These are phyloP conservation scores for Misgurnus anguillicaudatus DNA, from an alignment of 2,113 vertebrate genomes.

Conservation along the genomic window DNA sequence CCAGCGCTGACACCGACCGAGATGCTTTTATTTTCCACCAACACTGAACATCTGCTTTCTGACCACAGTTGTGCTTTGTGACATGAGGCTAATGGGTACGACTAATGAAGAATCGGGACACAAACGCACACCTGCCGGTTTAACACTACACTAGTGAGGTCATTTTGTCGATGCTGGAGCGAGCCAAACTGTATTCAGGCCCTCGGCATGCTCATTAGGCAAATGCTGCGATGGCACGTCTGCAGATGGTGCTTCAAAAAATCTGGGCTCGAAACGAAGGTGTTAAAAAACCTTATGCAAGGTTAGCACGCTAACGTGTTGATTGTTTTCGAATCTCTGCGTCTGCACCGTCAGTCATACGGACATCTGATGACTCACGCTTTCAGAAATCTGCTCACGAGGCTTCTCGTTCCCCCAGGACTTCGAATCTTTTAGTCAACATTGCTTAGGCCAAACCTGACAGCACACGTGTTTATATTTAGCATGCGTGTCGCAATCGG, in stretches of 20 bases:
- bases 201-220: slow-evolving; percentile 34
- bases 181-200: slow-evolving; percentile 20
- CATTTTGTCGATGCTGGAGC: slow-evolving; percentile 3
- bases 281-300: neutral
- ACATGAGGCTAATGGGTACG: slow-evolving; percentile 15
- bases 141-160: slow-evolving; percentile 28
- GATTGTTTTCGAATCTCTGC: neutral
- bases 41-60: slow-evolving; percentile 48
- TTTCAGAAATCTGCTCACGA: slow-evolving; percentile 32
- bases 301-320: neutral
- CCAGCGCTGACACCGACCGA: no score
- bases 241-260: slow-evolving; percentile 44
- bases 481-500: slow-evolving; percentile 7
- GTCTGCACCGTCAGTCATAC: slow-evolving; percentile 5
- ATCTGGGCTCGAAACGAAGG: slow-evolving; percentile 5
- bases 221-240: slow-evolving; percentile 23
- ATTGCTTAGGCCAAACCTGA: neutral
- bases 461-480: slow-evolving; percentile 21
- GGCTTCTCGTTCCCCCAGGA: neutral
- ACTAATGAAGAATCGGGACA: neutral
- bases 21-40: neutral
- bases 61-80: slow-evolving; percentile 50
- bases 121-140: neutral
- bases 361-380: neutral
- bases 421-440: slow-evolving; percentile 18